Evolutionary conservation across 2,113 vertebrate species (phyloP).

Genomic region (Phylloscopus whistleri): DNA sequence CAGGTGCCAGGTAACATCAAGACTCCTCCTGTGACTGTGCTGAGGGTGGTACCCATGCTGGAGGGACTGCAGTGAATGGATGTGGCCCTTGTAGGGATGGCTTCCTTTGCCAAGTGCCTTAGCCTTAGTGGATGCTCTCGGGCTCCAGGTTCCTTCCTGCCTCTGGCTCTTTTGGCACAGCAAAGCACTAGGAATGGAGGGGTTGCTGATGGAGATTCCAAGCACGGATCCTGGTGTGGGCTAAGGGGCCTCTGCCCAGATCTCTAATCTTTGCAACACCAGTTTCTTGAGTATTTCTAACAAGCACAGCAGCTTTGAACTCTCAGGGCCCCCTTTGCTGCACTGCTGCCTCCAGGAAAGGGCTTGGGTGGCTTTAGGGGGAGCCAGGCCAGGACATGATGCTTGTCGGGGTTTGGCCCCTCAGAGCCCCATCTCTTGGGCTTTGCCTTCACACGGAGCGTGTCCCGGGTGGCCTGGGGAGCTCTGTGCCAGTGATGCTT

Average conservation of each 20-base stretch:
- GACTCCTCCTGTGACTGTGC: neutral
- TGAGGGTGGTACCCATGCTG: accelerated
- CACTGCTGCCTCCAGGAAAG: accelerated
- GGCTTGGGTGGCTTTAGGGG: accelerated
- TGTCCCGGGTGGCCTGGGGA: accelerated
- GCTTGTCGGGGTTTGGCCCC: accelerated
- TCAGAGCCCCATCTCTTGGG: neutral
- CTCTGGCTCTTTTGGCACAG: neutral
- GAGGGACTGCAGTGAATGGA: neutral
- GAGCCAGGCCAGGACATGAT: neutral
- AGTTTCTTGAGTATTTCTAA: neutral
- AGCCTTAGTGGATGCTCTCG: accelerated
- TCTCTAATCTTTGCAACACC: neutral
- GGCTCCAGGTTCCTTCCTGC: neutral
- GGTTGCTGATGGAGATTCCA: accelerated
- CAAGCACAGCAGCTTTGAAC: neutral
- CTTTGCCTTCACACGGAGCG: accelerated
- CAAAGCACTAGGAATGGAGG: accelerated
- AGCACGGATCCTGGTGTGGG: accelerated
- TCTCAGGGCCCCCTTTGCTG: neutral
- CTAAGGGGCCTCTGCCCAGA: accelerated
- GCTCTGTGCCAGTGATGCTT: neutral
- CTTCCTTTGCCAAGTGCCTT: neutral
- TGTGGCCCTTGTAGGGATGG: neutral
- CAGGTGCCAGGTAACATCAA: accelerated